Evolutionary conservation across 2,113 vertebrate genomes (phyloP).

Genomic region (Gorsachius goisagi): DNA sequence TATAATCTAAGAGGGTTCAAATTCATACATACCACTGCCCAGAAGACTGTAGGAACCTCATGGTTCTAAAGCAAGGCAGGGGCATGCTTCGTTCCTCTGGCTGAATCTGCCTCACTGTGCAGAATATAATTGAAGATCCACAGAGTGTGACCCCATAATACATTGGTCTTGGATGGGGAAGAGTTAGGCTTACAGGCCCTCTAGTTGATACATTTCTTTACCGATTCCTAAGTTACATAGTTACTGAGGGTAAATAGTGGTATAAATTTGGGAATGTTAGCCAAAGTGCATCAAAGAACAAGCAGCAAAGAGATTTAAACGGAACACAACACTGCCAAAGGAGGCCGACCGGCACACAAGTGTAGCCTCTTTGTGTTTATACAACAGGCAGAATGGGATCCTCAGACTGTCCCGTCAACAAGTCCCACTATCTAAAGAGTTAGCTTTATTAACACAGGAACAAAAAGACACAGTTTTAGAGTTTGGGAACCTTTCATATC

Average conservation of each 20-base stretch:
- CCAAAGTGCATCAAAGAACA: background rate
- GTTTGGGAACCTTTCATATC: background rate
- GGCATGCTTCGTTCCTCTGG: background rate
- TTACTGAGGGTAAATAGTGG: background rate
- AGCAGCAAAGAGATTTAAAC: background rate
- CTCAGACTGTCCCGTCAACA: background rate
- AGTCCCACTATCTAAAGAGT: background rate
- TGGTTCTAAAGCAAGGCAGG: background rate
- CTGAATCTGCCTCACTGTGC: background rate
- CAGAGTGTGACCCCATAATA: rapidly evolving
- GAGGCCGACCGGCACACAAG: rapidly evolving
- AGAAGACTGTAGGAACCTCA: background rate
- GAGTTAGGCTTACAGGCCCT: background rate
- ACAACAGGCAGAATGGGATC: background rate
- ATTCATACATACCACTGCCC: background rate
- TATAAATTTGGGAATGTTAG: background rate
- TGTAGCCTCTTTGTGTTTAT: background rate
- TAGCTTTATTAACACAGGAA: background rate
- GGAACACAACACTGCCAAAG: background rate
- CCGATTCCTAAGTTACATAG: background rate
- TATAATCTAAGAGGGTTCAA: background rate
- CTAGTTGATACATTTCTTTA: background rate
- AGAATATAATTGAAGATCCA: background rate
- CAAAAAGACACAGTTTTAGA: background rate
- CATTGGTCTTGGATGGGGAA: background rate